Conservation (phyloP, 2,888 invertebrate species). For the Subacronicta megacephala region DNA sequence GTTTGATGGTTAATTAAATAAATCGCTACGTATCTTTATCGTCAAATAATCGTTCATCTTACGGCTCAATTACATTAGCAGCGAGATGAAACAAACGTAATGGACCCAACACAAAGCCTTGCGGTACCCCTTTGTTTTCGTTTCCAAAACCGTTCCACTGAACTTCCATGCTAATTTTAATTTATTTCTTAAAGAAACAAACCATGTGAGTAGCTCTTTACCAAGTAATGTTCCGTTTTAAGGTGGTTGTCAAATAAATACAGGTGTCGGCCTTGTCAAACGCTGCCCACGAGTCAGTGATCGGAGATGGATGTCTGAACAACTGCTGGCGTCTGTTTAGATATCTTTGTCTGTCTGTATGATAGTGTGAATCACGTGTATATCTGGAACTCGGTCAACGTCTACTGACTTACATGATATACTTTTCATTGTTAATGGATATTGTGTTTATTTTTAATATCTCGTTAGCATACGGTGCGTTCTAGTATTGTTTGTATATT, state of each 20-base stretch:
- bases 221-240: slow-evolving; percentile 51
- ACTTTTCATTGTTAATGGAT: slow-evolving; percentile 60
- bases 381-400: slow-evolving; percentile 73
- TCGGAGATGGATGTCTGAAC: slow-evolving; percentile 66
- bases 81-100: slow-evolving; percentile 30
- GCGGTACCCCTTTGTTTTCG: slow-evolving; percentile 51
- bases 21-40: slow-evolving; percentile 61
- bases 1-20: slow-evolving; percentile 72
- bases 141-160: slow-evolving; percentile 51
- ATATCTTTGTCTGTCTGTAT: slow-evolving; percentile 65
- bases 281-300: slow-evolving; percentile 65
- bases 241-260: slow-evolving; percentile 66
- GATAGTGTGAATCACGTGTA: slow-evolving; percentile 68
- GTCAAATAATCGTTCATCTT: slow-evolving; percentile 49
- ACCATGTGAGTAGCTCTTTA: slow-evolving; percentile 41
- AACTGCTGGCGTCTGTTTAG: slow-evolving; percentile 65
- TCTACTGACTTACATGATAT: slow-evolving; percentile 57
- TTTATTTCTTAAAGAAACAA: slow-evolving; percentile 55
- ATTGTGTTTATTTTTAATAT: slow-evolving; percentile 58
- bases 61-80: slow-evolving; percentile 30
- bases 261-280: slow-evolving; percentile 69
- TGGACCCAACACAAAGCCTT: slow-evolving; percentile 54
- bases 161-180: slow-evolving; percentile 49
- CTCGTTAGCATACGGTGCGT: slow-evolving; percentile 45
- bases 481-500: slow-evolving; percentile 44